Base-by-base conservation (phyloP, 2,113 vertebrate genomes). In the Gorilla gorilla region DNA sequence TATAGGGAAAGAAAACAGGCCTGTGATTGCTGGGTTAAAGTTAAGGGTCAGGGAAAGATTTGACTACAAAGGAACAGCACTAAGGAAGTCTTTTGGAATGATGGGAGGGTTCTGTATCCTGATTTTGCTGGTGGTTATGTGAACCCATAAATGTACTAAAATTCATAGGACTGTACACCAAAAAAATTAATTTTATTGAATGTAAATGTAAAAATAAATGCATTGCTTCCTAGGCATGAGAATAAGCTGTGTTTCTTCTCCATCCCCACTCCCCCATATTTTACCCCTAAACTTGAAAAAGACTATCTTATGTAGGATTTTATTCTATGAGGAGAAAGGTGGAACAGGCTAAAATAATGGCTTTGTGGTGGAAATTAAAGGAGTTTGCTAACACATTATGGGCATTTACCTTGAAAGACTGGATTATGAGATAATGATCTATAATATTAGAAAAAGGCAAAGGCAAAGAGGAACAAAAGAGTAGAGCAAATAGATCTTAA, bases 361-460 rank as follows among this genome's bases (percentile, higher is more conserved):
- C 80, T 93, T 94, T 96, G 22, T 27, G 59, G 59, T 48, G 3
- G 76, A 95, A 92, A 90, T 40, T 50, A 55, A 85, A 82, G 32
- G 38, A 35, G 25, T 88, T 78, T 86, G 35, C 40, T 55, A 59
- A 35, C 70, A 82, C 35, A 80, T 93, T 76, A 84, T 73, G 84
- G 30, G 59, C 3, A 89, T 72, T 95, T 89, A 84, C 68, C 45
- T 86, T 90, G 84, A 93, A 96, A 96, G 80, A 27, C 8, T 96
- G 80, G 32, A 88, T 89, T 97, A 93, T 89, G 35, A 94, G 82
- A 91, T 64, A 93, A 93, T 61, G 6, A 85, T 91, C 70, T 91
- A 90, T 50, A 95, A 90, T 89, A 93, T 88, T 78, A 96, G n/a
- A 92, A 70, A 91, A 92, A 92, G 30, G 25, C 57, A 94, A 89